Percentiles rank a stretch among this genome's conserved stretches.
These are phyloP conservation scores for Stenurella melanura DNA, from an alignment of 2,888 invertebrate species.

Conservation along the genomic window DNA sequence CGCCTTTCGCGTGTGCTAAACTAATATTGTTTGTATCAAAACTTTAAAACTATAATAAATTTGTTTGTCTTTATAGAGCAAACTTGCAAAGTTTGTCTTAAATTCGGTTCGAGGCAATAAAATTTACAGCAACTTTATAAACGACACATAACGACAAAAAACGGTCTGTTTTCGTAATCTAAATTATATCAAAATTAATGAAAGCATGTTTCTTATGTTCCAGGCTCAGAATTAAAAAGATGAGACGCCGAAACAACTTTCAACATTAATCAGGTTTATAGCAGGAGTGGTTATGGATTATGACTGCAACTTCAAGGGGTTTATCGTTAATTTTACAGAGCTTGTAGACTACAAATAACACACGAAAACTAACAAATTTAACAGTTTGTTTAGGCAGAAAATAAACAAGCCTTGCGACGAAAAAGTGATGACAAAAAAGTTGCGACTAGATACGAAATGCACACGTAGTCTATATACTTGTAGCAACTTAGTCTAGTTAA, in stretches of 20 bases:
- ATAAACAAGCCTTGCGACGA: no score
- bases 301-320: background rate
- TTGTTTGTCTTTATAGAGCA: constrained; percentile 45
- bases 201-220: background rate
- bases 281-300: background rate
- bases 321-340: no score
- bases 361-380: no score
- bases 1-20: constrained; percentile 12
- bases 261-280: background rate
- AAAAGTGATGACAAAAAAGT: no score
- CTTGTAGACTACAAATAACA: no score
- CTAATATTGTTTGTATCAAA: constrained; percentile 32
- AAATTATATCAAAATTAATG: background rate
- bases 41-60: constrained; percentile 47
- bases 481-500: no score
- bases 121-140: background rate
- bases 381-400: no score
- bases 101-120: constrained; percentile 1
- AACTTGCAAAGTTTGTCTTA: background rate
- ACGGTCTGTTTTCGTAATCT: background rate
- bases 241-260: background rate
- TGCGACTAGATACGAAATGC: no score
- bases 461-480: no score
- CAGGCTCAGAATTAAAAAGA: background rate
- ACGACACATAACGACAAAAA: background rate